A percentile compares a stretch with the other conserved stretches of the same genome.
Evolutionary conservation across 92 coral and sea anemone species (phyloP).

Genomic region (Palythoa grandis): DNA sequence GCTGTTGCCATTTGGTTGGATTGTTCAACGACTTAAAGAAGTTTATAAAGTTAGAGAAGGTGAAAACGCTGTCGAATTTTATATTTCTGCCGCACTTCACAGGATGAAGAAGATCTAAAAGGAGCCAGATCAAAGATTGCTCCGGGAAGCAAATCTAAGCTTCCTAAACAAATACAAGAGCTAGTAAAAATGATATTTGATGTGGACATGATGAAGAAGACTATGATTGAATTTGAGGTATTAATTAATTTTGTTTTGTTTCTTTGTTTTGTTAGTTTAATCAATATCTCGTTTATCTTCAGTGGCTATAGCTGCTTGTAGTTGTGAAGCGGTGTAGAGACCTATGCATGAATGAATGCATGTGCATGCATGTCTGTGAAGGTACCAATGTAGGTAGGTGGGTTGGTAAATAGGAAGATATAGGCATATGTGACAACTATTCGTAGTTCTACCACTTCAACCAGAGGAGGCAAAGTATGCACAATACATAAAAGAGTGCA

Average conservation of each 20-base stretch:
- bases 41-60: too few relatives aligned
- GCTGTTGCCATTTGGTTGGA: too few relatives aligned
- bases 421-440: too few relatives aligned
- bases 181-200: conserved; percentile 97
- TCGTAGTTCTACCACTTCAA: too few relatives aligned
- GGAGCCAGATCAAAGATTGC: conserved; percentile 57
- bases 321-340: neutral
- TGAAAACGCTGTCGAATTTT: too few relatives aligned
- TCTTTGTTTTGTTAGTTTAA: too few relatives aligned
- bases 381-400: neutral
- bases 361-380: neutral
- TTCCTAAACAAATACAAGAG: conserved; percentile 69
- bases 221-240: conserved; percentile 98
- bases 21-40: too few relatives aligned
- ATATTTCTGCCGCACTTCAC: neutral
- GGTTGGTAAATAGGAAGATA: neutral
- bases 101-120: conserved; percentile 84
- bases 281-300: too few relatives aligned
- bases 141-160: conserved; percentile 83
- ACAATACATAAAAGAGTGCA: too few relatives aligned
- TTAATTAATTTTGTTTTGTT: neutral
- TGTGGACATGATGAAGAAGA: conserved; percentile 95
- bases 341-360: neutral
- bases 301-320: too few relatives aligned
- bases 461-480: too few relatives aligned